Base-by-base conservation (phyloP, 2,113 vertebrate species). In the Carassius carassius region DNA sequence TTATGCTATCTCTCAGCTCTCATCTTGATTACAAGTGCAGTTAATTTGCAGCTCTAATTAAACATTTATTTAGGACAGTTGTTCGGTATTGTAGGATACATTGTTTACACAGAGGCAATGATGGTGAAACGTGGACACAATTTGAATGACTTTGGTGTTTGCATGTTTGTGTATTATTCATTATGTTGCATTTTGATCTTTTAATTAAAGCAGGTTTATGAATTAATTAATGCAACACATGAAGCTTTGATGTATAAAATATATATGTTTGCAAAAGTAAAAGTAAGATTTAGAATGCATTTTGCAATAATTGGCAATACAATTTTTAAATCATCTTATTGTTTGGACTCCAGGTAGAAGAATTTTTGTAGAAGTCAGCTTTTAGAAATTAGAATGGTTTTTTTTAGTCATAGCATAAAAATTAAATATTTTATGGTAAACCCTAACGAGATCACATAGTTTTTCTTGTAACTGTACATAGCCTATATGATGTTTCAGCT, bases 11-110 rank as follows among this genome's bases (percentile, higher is more conserved):
- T 84, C 63, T 32, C 32, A 69, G 65, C 41, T 60, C 63, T 60
- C 60, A 74, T 72, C 69, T 73, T 81, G 29, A 77, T 78, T 51
- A 60, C 32, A 58, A 23, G 62, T 23, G 35, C n/a, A 49, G 78
- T 84, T 78, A 0, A 65, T 65, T 84, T 69, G 49, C 47, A 44
- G 60, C 23, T 84, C n/a, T 84, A 78, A 84, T 67, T 67, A 35
- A 54, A 13, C 47, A 65, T 84, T 23, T n/a, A 80, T 51, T 65
- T 69, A 41, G 37, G 54, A 41, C 17, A 74, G 16, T 62, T 67
- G 44, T 63, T 77, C 5, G 1, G 5, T 49, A 21, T 60, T 49
- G n/a, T 49, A 47, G n/a, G 81, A 74, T 44, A 62, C 4, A 44
- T n/a, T 17, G 25, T 32, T 6, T 23, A 21, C 67, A 29, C 29